Conservation (phyloP, 2,888 invertebrate genomes). For the Camptogramma bilineatum region DNA sequence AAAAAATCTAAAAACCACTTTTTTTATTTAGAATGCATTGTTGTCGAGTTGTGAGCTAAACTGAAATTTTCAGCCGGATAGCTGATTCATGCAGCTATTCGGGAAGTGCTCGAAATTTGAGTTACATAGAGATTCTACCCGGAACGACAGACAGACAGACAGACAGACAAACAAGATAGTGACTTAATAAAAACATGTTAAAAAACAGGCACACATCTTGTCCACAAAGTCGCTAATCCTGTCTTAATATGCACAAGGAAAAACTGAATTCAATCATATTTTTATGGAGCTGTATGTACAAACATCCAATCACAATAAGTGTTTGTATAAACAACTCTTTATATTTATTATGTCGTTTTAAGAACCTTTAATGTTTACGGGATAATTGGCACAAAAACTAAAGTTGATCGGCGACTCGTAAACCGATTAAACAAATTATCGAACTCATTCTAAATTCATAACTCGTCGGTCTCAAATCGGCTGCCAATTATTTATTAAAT, state of each 20-base stretch:
- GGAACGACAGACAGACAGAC: no score
- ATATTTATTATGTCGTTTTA: constrained; percentile 8
- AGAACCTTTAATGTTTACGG: background rate
- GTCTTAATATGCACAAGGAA: background rate
- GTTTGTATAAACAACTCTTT: constrained; percentile 19
- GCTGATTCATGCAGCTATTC: no score
- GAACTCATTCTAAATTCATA: constrained; percentile 6
- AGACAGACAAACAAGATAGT: no score
- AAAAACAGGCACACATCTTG: no score
- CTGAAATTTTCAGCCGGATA: no score
- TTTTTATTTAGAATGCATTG: no score
- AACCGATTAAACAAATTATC: constrained; percentile 20
- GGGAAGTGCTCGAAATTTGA: no score
- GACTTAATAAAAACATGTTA: no score
- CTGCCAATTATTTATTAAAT: constrained; percentile 11
- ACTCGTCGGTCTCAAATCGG: constrained; percentile 24
- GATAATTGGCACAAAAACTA: constrained; percentile 17
- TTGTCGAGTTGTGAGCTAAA: no score
- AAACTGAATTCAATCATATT: background rate
- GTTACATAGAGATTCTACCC: no score
- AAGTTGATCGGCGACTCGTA: constrained; percentile 8
- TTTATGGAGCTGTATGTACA: background rate
- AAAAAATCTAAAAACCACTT: no score
- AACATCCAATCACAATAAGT: constrained; percentile 13
- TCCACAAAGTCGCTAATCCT: no score